Evolutionary conservation across 2,888 invertebrate species (phyloP), one percentile per base, ranked within the genome.

Genomic region (Ophioninae sp.): DNA sequence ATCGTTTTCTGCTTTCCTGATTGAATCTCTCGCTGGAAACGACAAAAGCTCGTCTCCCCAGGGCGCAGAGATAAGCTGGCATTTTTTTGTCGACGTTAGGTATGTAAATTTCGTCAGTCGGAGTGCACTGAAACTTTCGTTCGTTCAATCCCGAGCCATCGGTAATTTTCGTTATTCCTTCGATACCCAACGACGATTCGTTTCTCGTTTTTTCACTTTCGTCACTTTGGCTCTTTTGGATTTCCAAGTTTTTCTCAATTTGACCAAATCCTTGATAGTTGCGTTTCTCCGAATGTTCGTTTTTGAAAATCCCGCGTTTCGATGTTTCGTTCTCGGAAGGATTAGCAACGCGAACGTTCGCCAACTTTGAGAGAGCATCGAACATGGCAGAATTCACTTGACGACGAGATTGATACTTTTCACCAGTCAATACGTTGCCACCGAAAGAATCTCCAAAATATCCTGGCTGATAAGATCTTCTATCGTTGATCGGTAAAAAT

Each of bases 1-100:
- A 85, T 13, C 85, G 82, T 8, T 83, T 78, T 20, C 88, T 85
- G 61, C 84, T 87, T 65, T 91, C 90, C 56, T 89, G 75, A 3
- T 87, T 74, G 72, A 91, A 91, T 85, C 89, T 88, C 17, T 88
- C 88, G 64, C 91, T 90, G 22, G 90, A 88, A 5, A 91, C 79
- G 7, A 91, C 65, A 64, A 91, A 91, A 8, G 85, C 87, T 44
- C 86, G 83, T n/a, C 80, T 76, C 5, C 86, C 85, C 30, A 87
- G 79, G 65, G 82, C 86, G 72, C 90, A 91, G 41, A 83, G 81
- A 58, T 89, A 90, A 2, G 90, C 89, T 20, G 90, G 90, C 75
- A 91, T 41, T 17, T 85, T 87, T 63, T 84, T 84, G 6, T 86
- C 86, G 3, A 87, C 83, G 10, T 87, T 86, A 5, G 88, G 87